Evolutionary conservation across 2,888 invertebrate species (phyloP), one percentile per base, ranked within the genome.

Genomic region (Eupithecia exiguata): DNA sequence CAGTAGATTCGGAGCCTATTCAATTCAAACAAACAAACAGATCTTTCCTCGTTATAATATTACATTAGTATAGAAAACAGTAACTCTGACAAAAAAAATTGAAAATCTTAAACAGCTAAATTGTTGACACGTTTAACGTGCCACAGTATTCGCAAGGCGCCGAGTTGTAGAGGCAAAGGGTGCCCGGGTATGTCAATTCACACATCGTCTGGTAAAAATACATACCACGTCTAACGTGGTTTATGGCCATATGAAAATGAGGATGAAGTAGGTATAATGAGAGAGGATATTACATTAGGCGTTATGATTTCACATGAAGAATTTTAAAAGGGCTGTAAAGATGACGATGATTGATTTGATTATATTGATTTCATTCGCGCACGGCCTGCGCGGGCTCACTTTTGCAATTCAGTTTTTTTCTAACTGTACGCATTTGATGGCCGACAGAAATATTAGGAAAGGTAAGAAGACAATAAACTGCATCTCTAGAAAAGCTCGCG

Each of bases 181-280:
- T 75, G 69, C 66, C 67, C 69, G 58, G 71, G 76, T 68, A 77
- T 71, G 76, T 74, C 71, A 79, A 74, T 78, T 77, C 78, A 77
- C 77, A 78, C 79, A 58, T 75, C 72, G 74, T 38, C 25, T 66
- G 46, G 65, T 65, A 21, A 65, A 21, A 74, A 68, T 38, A 49
- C 40, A 36, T 65, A 70, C 72, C 69, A 70, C 69, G 69, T 58
- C 74, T 69, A 67, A 77, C 53, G 66, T 76, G 67, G 63, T 77
- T 77, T 77, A 78, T 71, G 72, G 46, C 40, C 71, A 73, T 73
- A 72, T 72, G 70, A 66, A 72, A 69, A 74, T 75, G 72, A 76
- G 53, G 65, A 65, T 14, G 38, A 53, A 53, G 4, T 53, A 38
- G 40, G n/a, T 40, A 65, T 74, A 75, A 74, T 74, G 10, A 49